phyloP scores from a whole-genome alignment of 2,113 vertebrate species.

The Melanerpes aurifrons region DNA sequence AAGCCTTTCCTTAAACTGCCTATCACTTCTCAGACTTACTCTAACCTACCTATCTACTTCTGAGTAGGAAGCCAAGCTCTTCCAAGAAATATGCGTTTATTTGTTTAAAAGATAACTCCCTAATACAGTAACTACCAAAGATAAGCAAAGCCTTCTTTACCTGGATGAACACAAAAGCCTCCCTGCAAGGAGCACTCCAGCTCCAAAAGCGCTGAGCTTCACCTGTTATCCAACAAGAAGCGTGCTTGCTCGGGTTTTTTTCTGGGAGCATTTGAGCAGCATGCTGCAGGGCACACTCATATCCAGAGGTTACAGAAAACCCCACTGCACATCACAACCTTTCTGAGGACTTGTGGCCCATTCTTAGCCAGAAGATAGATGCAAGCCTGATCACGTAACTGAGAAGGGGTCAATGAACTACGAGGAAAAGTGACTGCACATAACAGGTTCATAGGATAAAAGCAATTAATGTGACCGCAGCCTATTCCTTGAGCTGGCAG shows the following conservation, averaged over 20 bases:
- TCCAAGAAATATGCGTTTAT: not conserved
- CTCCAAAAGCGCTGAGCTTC: not conserved
- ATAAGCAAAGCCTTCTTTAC: not conserved
- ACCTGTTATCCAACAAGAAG: not conserved
- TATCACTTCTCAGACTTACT: not conserved
- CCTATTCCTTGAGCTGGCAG: not conserved
- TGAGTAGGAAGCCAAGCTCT: not conserved
- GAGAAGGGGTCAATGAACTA: constrained; percentile 23
- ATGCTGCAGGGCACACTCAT: not conserved
- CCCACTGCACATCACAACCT: not conserved
- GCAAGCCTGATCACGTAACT: not conserved
- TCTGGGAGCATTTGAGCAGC: not conserved
- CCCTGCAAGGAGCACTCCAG: not conserved
- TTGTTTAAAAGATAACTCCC: not conserved
- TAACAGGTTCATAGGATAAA: not conserved
- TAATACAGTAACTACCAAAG: not conserved
- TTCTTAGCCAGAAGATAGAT: not conserved
- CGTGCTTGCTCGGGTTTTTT: not conserved
- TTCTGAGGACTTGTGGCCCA: not conserved
- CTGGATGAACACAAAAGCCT: not conserved
- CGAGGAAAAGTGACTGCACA: not conserved
- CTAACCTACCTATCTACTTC: not conserved
- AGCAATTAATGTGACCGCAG: not conserved
- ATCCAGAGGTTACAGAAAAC: not conserved
- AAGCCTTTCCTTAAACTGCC: not conserved